A percentile compares a stretch with the other conserved stretches of the same genome.
Conservation (phyloP, 1,140 invertebrate genomes). For the Brachionus sp. region DNA sequence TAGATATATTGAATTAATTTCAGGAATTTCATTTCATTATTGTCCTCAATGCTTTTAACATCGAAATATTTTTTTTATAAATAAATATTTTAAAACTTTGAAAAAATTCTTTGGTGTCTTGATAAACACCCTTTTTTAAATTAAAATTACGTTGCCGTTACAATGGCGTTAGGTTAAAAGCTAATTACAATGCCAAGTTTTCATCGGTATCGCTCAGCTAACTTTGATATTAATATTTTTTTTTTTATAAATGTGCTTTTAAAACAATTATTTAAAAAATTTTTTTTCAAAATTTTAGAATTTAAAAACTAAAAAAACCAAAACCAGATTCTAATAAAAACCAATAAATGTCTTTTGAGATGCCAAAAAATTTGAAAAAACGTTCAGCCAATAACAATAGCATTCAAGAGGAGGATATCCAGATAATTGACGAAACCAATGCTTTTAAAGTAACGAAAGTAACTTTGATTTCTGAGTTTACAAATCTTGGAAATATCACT, state of each 20-base stretch:
- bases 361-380: not conserved
- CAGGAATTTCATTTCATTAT: not conserved
- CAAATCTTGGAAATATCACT: not conserved
- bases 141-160: not conserved
- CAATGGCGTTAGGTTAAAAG: not conserved
- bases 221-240: too few species aligned
- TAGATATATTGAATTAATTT: not conserved
- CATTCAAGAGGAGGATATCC: not conserved
- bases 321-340: not conserved
- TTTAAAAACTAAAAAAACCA: not conserved
- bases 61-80: not conserved
- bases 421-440: not conserved
- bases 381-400: not conserved
- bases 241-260: too few species aligned
- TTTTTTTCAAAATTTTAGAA: not conserved
- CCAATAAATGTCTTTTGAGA: not conserved
- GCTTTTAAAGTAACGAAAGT: not conserved
- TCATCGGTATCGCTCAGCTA: too few species aligned
- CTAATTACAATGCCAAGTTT: not conserved
- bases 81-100: not conserved
- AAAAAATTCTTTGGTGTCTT: not conserved
- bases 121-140: not conserved
- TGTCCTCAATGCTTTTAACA: slow-evolving; percentile 1
- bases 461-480: not conserved
- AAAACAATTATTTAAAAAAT: too few species aligned